Evolutionary conservation across 2,888 invertebrate species (phyloP).

Genomic region (Hirtodrosophila confusa): DNA sequence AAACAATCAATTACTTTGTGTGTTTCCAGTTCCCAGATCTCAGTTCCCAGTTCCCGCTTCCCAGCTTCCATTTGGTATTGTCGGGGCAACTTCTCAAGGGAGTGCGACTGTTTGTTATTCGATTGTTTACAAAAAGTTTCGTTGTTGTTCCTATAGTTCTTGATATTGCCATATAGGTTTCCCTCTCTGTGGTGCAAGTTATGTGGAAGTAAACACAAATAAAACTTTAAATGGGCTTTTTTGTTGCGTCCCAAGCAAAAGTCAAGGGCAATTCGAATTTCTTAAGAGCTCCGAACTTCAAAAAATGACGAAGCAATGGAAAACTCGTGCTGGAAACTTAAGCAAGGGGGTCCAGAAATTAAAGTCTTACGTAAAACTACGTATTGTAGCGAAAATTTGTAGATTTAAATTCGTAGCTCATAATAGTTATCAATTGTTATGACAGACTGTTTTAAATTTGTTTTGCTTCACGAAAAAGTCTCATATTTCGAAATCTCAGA

Average conservation of each 20-base stretch:
- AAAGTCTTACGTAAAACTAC: too few relatives aligned
- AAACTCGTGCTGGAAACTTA: not conserved
- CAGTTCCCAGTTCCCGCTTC: constrained; percentile 15
- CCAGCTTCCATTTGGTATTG: not conserved
- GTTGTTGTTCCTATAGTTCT: constrained; percentile 37
- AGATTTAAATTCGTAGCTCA: too few relatives aligned
- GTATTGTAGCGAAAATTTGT: too few relatives aligned
- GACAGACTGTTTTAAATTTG: too few relatives aligned
- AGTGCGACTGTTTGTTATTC: constrained; percentile 33
- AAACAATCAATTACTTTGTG: constrained; percentile 80
- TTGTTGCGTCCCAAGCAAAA: constrained; percentile 11
- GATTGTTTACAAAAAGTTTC: constrained; percentile 46
- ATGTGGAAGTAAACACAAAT: constrained; percentile 37
- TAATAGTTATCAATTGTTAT: too few relatives aligned
- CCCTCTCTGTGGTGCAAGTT: constrained; percentile 27
- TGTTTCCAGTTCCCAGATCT: constrained; percentile 34
- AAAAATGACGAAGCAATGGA: constrained; percentile 3
- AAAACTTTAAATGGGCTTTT: constrained; percentile 33
- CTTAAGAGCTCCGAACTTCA: not conserved
- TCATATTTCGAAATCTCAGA: too few relatives aligned
- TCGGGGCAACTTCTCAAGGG: constrained; percentile 32
- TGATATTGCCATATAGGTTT: constrained; percentile 13
- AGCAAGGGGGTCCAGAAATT: too few relatives aligned
- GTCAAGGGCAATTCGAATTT: constrained; percentile 34
- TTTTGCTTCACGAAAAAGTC: too few relatives aligned